Evolutionary conservation across 2,113 vertebrate species (phyloP).

Genomic region (human): GRCh38 chr3:27757501-27758000

Average conservation of each 20-base stretch:
- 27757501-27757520: constrained; percentile 15
- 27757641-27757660: constrained; percentile 11
- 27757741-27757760: neutral
- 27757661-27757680: neutral
- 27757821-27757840: neutral
- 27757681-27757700: neutral
- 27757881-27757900: neutral
- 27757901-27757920: neutral
- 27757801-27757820: neutral
- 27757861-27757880: neutral
- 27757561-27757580: neutral
- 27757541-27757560: neutral
- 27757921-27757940: neutral
- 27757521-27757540: neutral
- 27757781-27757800: neutral
- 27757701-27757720: neutral
- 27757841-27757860: neutral
- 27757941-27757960: neutral
- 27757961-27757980: neutral
- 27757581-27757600: neutral
- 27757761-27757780: neutral
- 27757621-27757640: neutral
- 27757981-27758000: neutral
- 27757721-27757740: neutral
- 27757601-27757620: neutral